phyloP scores from a whole-genome alignment of 2,888 invertebrate species.

The Leptura quadrifasciata region DNA sequence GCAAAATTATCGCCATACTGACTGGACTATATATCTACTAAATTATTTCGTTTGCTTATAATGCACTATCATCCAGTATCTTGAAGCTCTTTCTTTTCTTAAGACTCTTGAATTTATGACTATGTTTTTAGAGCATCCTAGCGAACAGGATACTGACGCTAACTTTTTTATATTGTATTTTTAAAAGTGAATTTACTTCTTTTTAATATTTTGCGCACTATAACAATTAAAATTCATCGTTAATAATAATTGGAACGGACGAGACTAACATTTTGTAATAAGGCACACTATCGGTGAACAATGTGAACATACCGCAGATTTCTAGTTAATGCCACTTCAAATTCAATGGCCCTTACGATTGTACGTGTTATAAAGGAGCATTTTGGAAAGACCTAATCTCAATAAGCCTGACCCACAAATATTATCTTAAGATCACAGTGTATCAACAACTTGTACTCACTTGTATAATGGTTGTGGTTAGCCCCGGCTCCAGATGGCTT shows the following conservation, averaged over 20 bases:
- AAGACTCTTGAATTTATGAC: too few species aligned
- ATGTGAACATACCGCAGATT: neutral
- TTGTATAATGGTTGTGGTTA: conserved; percentile 67
- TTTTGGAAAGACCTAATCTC: neutral
- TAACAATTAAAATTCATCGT: too few species aligned
- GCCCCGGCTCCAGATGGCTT: conserved; percentile 62
- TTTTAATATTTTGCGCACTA: too few species aligned
- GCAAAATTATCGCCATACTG: too few species aligned
- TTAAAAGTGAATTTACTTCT: too few species aligned
- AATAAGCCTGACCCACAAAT: neutral
- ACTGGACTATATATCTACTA: too few species aligned
- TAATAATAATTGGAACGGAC: neutral
- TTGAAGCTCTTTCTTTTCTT: too few species aligned
- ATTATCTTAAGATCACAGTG: conserved; percentile 26
- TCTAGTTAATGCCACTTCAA: conserved; percentile 8
- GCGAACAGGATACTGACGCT: too few species aligned
- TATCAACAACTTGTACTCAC: conserved; percentile 57
- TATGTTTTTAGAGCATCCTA: too few species aligned
- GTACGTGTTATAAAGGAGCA: neutral
- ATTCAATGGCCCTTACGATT: conserved; percentile 12
- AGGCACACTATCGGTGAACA: neutral
- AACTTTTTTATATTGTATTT: too few species aligned
- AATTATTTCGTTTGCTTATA: too few species aligned
- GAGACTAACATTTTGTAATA: neutral
- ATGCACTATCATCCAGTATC: too few species aligned